phyloP scores from a whole-genome alignment of 1,140 invertebrate genomes.

The Augochlora pura region DNA sequence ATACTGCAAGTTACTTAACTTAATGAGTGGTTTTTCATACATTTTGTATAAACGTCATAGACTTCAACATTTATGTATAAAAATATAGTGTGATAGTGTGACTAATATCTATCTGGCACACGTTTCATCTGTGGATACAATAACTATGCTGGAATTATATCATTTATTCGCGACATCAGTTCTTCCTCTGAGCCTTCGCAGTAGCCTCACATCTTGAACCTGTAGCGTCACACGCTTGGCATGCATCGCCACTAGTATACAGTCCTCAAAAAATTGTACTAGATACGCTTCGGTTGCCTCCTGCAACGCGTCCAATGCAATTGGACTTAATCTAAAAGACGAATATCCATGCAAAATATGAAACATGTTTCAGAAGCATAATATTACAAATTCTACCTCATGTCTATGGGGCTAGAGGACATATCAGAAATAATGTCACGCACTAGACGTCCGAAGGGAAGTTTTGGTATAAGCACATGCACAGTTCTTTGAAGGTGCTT shows the following conservation, averaged over 20 bases:
- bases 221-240: conserved; percentile 89
- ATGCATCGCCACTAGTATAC: conserved; percentile 85
- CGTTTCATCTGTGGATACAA: neutral
- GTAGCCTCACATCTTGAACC: conserved; percentile 83
- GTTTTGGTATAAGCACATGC: conserved; percentile 64
- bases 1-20: too few relatives aligned
- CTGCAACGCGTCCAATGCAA: conserved; percentile 83
- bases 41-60: too few relatives aligned
- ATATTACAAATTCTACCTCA: conserved; percentile 28
- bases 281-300: conserved; percentile 88
- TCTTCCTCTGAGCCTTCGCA: conserved; percentile 74
- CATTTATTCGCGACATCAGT: conserved; percentile 72
- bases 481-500: conserved; percentile 54
- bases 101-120: neutral
- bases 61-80: too few relatives aligned
- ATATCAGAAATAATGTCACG: conserved; percentile 59
- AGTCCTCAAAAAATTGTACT: conserved; percentile 88
- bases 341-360: neutral
- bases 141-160: conserved; percentile 21
- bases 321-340: conserved; percentile 78
- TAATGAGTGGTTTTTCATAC: too few relatives aligned
- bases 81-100: neutral
- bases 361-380: neutral
- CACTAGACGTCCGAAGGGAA: conserved; percentile 62
- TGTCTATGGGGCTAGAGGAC: conserved; percentile 47